Percentiles rank a stretch among this genome's conserved stretches.
Conservation (phyloP, 2,888 invertebrate species). For the Hydriomena furcata region DNA sequence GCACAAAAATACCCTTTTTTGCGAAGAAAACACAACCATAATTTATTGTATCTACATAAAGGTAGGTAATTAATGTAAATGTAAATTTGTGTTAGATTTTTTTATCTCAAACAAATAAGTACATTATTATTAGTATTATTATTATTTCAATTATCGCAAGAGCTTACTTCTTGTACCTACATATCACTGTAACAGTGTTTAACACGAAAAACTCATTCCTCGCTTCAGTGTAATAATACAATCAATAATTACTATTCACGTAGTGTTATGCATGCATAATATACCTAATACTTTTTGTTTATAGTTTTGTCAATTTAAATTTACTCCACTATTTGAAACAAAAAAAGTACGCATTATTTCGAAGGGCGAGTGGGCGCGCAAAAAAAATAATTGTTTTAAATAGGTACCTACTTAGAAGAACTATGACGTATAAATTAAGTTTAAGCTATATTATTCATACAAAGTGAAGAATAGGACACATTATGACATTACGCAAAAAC, state of each 20-base stretch:
- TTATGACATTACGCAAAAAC: constrained; percentile 37
- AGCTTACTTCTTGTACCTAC: neutral
- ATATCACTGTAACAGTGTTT: neutral
- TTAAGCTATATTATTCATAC: constrained; percentile 17
- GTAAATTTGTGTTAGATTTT: no score
- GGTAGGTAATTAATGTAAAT: no score
- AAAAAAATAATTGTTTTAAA: no score
- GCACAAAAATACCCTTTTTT: no score
- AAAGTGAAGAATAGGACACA: constrained; percentile 27
- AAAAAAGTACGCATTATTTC: no score
- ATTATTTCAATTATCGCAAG: neutral
- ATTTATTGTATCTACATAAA: no score
- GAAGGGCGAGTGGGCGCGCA: no score
- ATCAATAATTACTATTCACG: constrained; percentile 4
- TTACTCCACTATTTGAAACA: no score
- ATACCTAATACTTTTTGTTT: neutral
- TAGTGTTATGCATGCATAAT: neutral
- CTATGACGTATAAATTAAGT: no score
- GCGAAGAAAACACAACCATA: no score
- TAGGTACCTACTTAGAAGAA: no score
- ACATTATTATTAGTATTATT: neutral
- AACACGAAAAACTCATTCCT: constrained; percentile 36
- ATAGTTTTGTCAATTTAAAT: neutral
- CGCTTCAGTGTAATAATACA: constrained; percentile 2
- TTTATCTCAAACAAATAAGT: no score